Conservation (phyloP, 2,797 vertebrate genomes). For the Paguma larvata region DNA sequence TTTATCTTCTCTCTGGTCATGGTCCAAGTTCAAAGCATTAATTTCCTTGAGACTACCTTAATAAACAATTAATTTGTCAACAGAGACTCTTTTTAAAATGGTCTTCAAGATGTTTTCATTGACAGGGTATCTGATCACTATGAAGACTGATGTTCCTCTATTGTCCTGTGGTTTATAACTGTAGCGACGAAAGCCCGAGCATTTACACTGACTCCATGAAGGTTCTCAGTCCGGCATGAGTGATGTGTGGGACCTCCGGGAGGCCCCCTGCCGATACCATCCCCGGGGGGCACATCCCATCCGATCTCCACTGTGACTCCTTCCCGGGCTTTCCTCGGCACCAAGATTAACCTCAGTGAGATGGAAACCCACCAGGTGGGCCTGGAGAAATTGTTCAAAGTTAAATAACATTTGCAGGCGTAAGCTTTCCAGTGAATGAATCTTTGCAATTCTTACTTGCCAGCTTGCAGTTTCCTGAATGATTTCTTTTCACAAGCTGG, state of each 20-base stretch:
- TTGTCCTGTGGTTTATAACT: background rate
- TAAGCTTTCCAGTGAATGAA: constrained; percentile 48
- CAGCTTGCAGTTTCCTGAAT: constrained; percentile 68
- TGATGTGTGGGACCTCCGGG: background rate
- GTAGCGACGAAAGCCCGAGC: background rate
- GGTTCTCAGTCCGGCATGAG: too few species aligned
- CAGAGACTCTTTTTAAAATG: background rate
- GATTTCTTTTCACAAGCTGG: constrained; percentile 67
- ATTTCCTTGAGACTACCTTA: background rate
- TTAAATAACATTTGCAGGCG: background rate
- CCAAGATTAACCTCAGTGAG: background rate
- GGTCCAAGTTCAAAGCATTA: background rate
- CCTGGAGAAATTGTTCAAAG: constrained; percentile 30
- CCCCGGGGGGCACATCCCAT: background rate
- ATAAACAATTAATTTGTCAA: background rate
- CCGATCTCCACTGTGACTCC: background rate
- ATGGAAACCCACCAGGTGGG: constrained; percentile 37
- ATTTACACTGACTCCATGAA: background rate
- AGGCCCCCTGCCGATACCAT: background rate
- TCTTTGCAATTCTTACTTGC: background rate
- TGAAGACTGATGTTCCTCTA: background rate
- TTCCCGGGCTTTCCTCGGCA: background rate
- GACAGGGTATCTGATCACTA: background rate
- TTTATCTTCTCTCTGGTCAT: background rate
- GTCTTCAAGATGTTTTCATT: background rate